phyloP scores from a whole-genome alignment of 1,140 invertebrate genomes.

The Globodera ellingtonae region DNA sequence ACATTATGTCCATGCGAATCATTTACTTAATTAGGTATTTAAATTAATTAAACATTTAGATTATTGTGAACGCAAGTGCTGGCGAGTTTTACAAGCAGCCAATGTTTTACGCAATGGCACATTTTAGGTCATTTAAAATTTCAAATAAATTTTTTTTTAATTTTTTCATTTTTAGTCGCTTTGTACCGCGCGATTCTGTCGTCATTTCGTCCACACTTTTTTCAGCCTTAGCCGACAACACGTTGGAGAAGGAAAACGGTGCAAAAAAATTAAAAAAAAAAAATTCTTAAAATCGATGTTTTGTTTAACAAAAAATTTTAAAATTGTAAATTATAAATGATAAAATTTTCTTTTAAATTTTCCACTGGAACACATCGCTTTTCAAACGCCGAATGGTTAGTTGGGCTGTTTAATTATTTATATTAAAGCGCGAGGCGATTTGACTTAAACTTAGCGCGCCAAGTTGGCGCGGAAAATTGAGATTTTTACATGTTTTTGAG shows the following conservation, averaged over 20 bases:
- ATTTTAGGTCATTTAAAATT: conserved; percentile 64
- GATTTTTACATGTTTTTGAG: too few species aligned
- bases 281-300: not conserved
- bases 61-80: conserved; percentile 74
- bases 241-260: not conserved
- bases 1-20: too few species aligned
- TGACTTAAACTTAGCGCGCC: too few species aligned
- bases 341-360: not conserved
- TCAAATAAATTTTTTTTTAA: not conserved
- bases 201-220: conserved; percentile 1
- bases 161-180: conserved; percentile 24
- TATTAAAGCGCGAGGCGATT: too few species aligned
- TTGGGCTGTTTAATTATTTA: not conserved
- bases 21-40: not conserved
- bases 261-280: too few species aligned
- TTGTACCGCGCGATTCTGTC: conserved; percentile 41
- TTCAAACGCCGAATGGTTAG: conserved; percentile 9
- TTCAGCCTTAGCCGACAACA: not conserved
- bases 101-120: conserved; percentile 82
- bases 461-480: too few species aligned
- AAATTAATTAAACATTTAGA: conserved; percentile 44
- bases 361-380: conserved; percentile 24
- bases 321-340: not conserved
- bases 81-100: conserved; percentile 83
- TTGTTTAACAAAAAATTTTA: not conserved